These are phyloP conservation scores for Euphydryas editha DNA, from an alignment of 2,888 invertebrate species.

Conservation along the genomic window DNA sequence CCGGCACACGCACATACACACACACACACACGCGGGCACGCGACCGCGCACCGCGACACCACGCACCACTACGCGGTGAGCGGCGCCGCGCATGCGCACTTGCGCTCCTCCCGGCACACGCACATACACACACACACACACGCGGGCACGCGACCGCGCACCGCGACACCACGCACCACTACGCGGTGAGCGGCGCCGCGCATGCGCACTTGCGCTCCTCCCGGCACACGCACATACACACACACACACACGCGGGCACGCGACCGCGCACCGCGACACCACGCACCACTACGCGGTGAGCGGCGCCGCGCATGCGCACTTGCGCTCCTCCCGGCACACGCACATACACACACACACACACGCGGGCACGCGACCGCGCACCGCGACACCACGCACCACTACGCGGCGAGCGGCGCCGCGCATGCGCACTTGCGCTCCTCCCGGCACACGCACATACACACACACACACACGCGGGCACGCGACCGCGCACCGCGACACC, in stretches of 20 bases:
- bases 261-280: not conserved
- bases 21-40: slow-evolving; percentile 49
- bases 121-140: slow-evolving; percentile 35
- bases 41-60: slow-evolving; percentile 54
- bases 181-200: slow-evolving; percentile 54
- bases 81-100: no score
- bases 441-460: not conserved
- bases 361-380: not conserved
- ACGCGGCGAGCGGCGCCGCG: no score
- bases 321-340: no score
- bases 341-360: not conserved
- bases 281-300: not conserved
- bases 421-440: no score
- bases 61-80: slow-evolving; percentile 52
- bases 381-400: not conserved
- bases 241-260: slow-evolving; percentile 12
- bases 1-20: slow-evolving; percentile 37
- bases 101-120: no score
- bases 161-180: slow-evolving; percentile 43
- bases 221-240: slow-evolving; percentile 37
- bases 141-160: slow-evolving; percentile 61
- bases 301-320: no score
- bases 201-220: no score
- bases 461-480: not conserved
- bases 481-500: not conserved